Evolutionary conservation across 2,113 vertebrate genomes (phyloP), one percentile per base, ranked within the genome.

Genomic region (Pseudopipra pipra): DNA sequence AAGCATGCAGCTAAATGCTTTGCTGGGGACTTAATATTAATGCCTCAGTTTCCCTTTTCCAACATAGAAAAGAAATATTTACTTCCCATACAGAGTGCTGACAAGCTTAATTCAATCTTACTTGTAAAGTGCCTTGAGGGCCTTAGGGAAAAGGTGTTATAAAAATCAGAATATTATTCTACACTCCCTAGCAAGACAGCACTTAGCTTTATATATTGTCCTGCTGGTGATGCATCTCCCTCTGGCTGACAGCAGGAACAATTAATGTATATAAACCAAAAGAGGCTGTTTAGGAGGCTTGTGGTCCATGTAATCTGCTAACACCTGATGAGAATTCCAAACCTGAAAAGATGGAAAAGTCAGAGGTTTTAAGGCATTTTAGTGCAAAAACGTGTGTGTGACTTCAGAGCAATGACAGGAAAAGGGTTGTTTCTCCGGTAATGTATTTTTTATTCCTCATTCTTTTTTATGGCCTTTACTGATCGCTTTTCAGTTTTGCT

Each of bases 11-110:
- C 52, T 47, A 59, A 86, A 84, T 59, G 56, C 62, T 87, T 89
- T 88, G 84, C 52, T 86, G 33, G 35, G 51, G 83, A 44, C 83
- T 92, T 88, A 72, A 68, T 85, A 68, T 72, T 81, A 87, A 77
- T 95, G 92, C 95, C 93, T 96, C 94, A 93, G 94, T 95, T 97
- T 96, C 91, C 85, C 89, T 82, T 87, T 62, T 82, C n/a, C 28
- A 76, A 27, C n/a, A 39, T 3, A 71, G 35, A 71, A 85, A 76
- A 86, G 56, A 91, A 94, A 81, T 72, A 96, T 89, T 96, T 94
- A 54, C 62, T 92, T 93, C 49, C 58, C 74, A 47, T 43, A 55
- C 65, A 72, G 41, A 76, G 67, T 87, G 74, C 74, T 85, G 94
- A 95, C 87, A 91, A 76, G 74, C 49, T 96, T 94, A 95, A 95